These are phyloP conservation scores for Puffinus mauretanicus DNA, from an alignment of 2,113 vertebrate species.

Conservation along the genomic window DNA sequence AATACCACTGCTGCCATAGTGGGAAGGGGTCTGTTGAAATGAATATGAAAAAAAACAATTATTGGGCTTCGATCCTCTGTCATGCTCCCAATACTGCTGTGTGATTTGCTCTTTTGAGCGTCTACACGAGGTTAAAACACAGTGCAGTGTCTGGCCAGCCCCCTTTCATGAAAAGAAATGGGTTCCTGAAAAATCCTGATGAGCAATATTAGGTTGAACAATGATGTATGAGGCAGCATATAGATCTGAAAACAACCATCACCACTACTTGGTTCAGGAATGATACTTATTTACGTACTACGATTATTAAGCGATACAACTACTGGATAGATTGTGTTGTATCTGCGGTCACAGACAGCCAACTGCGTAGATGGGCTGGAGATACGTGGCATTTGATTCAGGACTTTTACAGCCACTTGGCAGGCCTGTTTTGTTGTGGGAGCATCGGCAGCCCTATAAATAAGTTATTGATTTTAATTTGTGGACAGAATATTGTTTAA, in stretches of 20 bases:
- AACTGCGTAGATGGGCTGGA: not conserved
- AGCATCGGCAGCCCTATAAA: constrained; percentile 35
- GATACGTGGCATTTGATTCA: not conserved
- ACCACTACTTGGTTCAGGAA: not conserved
- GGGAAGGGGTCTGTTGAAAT: not conserved
- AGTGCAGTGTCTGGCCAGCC: not conserved
- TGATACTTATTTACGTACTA: not conserved
- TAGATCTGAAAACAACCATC: not conserved
- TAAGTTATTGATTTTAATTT: constrained; percentile 65
- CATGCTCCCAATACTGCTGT: not conserved
- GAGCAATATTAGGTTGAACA: not conserved
- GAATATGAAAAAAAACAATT: not conserved
- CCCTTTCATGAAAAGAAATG: not conserved
- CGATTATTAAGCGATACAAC: not conserved
- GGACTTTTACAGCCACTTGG: constrained; percentile 8
- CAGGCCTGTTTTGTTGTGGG: not conserved
- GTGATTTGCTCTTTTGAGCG: not conserved
- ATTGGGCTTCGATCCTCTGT: not conserved
- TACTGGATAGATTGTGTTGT: not conserved
- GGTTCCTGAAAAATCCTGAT: not conserved
- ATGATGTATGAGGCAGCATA: not conserved
- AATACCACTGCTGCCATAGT: not conserved
- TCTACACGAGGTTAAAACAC: not conserved
- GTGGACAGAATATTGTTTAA: constrained; percentile 45
- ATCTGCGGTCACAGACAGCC: not conserved